Base-by-base conservation (phyloP, 1,140 invertebrate genomes). In the Drosophila simulans region DNA sequence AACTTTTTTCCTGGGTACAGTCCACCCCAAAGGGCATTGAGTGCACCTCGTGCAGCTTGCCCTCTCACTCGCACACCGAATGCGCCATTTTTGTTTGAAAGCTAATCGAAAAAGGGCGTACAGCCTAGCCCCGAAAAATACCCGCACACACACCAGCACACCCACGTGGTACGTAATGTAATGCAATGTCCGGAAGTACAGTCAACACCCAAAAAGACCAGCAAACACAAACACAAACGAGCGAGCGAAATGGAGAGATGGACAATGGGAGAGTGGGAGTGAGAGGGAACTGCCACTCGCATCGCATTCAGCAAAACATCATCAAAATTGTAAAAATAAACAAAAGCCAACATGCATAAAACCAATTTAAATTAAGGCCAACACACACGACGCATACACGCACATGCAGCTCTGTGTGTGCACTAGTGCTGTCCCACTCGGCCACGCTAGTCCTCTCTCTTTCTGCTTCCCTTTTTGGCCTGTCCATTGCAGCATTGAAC, bases 271-370 rank as follows among this genome's bases (percentile, higher is more conserved):
- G 37, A 45, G 71, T 51, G 17, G 56, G 52, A 74, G 77, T 53
- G 40, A 52, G 54, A 80, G 62, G 60, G 43, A 63, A 73, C 72
- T 85, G 82, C 77, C 78, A 82, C 64, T 84, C 80, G 84, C 84
- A 89, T 89, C 79, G 80, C 84, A 89, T 89, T 89, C 77, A 84
- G 76, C 80, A 89, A 88, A 89, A 89, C 85, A 88, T 89, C 85
- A 89, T 83, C 85, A 89, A 89, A 89, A 89, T 90, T 90, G 85
- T 89, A 89, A 89, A 89, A 89, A 89, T 84, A 89, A 89, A 89
- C 85, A 89, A 89, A 89, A 84, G 80, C 77, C 80, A 89, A 90
- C 84, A 89, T 89, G 84, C 84, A 89, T 84, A 89, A 89, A 89
- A 89, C 84, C 84, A 89, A 89, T 89, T 89, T 89, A 84, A 84